Conservation (phyloP, 1,140 invertebrate species). For the Zaprionus kolodkinae region DNA sequence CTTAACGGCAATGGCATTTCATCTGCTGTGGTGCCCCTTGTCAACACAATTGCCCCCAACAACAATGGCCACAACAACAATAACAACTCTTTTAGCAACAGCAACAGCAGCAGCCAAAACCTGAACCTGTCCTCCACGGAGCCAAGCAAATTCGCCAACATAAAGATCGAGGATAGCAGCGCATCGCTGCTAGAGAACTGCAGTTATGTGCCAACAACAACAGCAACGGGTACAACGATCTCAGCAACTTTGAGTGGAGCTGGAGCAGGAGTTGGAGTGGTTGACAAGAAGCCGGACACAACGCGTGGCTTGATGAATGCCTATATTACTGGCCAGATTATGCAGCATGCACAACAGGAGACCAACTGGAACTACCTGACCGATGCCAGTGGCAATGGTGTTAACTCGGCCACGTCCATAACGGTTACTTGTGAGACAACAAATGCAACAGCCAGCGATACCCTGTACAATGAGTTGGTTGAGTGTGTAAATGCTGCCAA, state of each 20-base stretch:
- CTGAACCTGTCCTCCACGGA: slow-evolving; percentile 40
- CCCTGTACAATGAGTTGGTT: slow-evolving; percentile 71
- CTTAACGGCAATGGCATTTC: slow-evolving; percentile 34
- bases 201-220: slow-evolving; percentile 47
- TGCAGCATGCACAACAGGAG: slow-evolving; percentile 52
- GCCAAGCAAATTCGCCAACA: slow-evolving; percentile 46
- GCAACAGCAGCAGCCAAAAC: slow-evolving; percentile 62
- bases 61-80: slow-evolving; percentile 19
- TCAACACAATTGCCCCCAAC: background rate
- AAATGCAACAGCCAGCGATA: slow-evolving; percentile 60
- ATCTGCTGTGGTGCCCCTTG: slow-evolving; percentile 16
- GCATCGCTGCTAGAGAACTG: slow-evolving; percentile 56
- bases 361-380: slow-evolving; percentile 75
- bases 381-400: slow-evolving; percentile 48
- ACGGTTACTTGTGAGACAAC: slow-evolving; percentile 53
- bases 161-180: slow-evolving; percentile 65
- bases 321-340: slow-evolving; percentile 59
- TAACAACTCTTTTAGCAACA: slow-evolving; percentile 58
- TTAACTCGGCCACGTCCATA: slow-evolving; percentile 35
- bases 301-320: slow-evolving; percentile 24
- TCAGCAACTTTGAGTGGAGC: slow-evolving; percentile 8
- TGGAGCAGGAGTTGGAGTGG: background rate
- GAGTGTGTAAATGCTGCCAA: slow-evolving; percentile 61
- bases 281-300: slow-evolving; percentile 54
- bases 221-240: slow-evolving; percentile 37